phyloP scores from a whole-genome alignment of 2,113 vertebrate genomes.

The Solenodon paradoxus region DNA sequence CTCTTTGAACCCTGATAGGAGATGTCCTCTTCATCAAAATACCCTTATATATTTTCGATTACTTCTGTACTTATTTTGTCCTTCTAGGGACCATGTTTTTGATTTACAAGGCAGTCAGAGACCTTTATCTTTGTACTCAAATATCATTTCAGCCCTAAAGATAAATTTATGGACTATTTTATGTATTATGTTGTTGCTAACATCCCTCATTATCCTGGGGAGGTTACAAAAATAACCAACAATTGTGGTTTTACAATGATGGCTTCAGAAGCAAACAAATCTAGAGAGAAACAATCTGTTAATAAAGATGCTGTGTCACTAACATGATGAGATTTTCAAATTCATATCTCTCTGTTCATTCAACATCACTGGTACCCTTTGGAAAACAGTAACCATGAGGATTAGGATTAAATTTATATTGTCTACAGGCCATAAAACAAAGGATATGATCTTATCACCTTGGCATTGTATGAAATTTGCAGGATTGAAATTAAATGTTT shows the following conservation, averaged over 20 bases:
- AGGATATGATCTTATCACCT: neutral
- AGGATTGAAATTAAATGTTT: neutral
- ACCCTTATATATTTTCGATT: neutral
- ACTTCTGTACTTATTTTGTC: neutral
- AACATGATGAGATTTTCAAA: neutral
- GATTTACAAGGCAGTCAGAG: slow-evolving; percentile 20
- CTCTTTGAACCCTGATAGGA: neutral
- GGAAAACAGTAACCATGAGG: neutral
- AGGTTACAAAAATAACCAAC: neutral
- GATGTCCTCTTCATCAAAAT: neutral
- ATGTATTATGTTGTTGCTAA: neutral
- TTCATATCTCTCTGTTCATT: neutral
- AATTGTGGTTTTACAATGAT: neutral
- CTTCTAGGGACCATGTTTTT: neutral
- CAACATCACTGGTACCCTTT: neutral
- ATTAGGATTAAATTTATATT: slow-evolving; percentile 69
- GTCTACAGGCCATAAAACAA: neutral
- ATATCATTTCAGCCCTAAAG: slow-evolving; percentile 3
- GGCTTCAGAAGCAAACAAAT: neutral
- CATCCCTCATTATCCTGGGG: neutral
- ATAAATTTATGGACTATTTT: slow-evolving; percentile 32
- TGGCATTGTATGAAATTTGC: neutral
- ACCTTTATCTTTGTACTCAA: slow-evolving; percentile 10
- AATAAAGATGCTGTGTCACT: neutral
- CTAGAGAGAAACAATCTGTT: neutral